phyloP scores from a whole-genome alignment of 2,797 vertebrate genomes.

The Allobates femoralis region DNA sequence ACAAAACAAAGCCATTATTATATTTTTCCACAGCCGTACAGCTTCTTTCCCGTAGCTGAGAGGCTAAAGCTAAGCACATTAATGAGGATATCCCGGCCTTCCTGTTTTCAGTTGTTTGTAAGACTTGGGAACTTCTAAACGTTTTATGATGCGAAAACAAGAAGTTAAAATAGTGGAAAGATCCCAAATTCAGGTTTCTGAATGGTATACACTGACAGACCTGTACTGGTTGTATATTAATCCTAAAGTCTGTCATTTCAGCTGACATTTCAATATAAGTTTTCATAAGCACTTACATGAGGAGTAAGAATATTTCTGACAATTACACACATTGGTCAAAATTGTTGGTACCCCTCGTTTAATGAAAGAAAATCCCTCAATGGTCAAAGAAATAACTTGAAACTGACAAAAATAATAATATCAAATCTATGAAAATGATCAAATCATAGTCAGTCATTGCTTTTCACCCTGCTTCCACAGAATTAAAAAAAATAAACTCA shows the following conservation, averaged over 20 bases:
- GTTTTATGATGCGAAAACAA: slow-evolving; percentile 12
- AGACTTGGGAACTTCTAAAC: slow-evolving; percentile 15
- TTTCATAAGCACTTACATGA: no score
- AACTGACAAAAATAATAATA: no score
- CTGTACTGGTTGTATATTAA: not conserved
- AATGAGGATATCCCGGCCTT: slow-evolving; percentile 48
- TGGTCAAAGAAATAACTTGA: no score
- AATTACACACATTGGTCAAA: no score
- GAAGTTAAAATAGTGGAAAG: slow-evolving; percentile 16
- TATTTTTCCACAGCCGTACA: slow-evolving; percentile 12
- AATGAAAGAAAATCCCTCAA: no score
- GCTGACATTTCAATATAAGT: no score
- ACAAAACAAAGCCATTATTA: slow-evolving; percentile 48
- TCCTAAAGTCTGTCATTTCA: not conserved
- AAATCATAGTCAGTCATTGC: no score
- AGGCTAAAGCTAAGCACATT: slow-evolving; percentile 14
- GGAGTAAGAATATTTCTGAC: no score
- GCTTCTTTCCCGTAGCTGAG: slow-evolving; percentile 20
- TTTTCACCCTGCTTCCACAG: no score
- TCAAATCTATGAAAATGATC: no score
- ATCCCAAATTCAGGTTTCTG: slow-evolving; percentile 1
- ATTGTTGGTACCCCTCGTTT: no score
- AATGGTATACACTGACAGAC: not conserved
- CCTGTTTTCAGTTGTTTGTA: slow-evolving; percentile 40
- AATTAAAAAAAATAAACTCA: no score